These are phyloP conservation scores for Mixornis gularis DNA, from an alignment of 2,113 vertebrate species.

Conservation along the genomic window DNA sequence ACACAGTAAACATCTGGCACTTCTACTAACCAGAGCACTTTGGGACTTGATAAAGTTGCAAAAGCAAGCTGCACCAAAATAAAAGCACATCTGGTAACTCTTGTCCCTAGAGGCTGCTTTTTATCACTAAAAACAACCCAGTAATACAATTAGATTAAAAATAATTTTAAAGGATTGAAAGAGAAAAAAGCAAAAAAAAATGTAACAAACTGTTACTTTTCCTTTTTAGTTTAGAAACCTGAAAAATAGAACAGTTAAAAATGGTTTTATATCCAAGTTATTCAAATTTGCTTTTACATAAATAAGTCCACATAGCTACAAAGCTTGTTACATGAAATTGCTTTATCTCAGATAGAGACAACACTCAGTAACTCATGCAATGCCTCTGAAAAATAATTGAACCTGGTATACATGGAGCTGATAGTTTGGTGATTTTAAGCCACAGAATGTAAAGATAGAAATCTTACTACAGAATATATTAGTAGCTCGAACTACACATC, in stretches of 20 bases:
- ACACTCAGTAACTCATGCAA: not conserved
- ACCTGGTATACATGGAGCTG: not conserved
- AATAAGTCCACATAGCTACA: not conserved
- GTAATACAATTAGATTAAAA: not conserved
- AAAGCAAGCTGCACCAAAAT: slow-evolving; percentile 30
- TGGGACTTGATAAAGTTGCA: slow-evolving; percentile 31
- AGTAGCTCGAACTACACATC: not conserved
- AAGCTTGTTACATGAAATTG: not conserved
- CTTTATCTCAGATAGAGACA: not conserved
- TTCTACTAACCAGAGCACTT: not conserved
- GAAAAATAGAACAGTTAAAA: not conserved
- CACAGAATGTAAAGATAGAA: not conserved
- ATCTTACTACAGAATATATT: not conserved
- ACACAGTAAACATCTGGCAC: slow-evolving; percentile 25
- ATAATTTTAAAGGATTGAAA: not conserved
- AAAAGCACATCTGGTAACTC: slow-evolving; percentile 36
- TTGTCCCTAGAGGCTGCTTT: not conserved
- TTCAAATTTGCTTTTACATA: not conserved
- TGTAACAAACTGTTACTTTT: not conserved
- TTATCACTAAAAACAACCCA: not conserved
- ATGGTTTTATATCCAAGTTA: not conserved
- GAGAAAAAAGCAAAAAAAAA: not conserved
- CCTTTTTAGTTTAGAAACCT: not conserved
- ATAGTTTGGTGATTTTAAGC: not conserved
- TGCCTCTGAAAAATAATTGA: not conserved